These are phyloP conservation scores for Carcinoscorpius rotundicauda DNA, from an alignment of 1,140 invertebrate genomes.

Conservation along the genomic window DNA sequence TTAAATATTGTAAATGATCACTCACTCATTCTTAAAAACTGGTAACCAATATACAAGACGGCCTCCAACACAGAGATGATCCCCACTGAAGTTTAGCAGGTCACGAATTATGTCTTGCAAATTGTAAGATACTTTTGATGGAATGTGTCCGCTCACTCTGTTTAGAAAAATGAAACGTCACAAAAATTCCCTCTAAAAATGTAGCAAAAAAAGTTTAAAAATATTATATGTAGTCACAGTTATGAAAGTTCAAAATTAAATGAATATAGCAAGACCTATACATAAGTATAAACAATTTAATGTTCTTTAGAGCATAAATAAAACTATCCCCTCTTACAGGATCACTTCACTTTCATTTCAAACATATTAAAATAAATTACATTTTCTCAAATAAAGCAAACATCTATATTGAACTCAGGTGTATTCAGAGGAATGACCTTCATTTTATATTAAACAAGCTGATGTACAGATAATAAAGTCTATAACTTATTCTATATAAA, in stretches of 20 bases:
- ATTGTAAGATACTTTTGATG: conserved; percentile 74
- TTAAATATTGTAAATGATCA: conserved; percentile 3
- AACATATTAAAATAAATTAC: too few relatives aligned
- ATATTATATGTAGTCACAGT: conserved; percentile 1
- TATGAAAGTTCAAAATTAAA: conserved; percentile 2
- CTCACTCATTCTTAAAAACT: conserved; percentile 43
- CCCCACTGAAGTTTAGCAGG: conserved; percentile 65
- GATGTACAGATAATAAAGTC: too few relatives aligned
- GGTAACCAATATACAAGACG: conserved; percentile 87
- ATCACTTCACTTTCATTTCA: too few relatives aligned
- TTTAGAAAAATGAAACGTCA: conserved; percentile 13
- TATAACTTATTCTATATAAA: too few relatives aligned
- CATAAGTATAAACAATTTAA: too few relatives aligned
- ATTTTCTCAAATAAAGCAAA: too few relatives aligned
- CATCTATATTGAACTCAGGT: too few relatives aligned
- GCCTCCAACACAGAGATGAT: conserved; percentile 57
- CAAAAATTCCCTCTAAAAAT: not conserved
- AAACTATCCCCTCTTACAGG: too few relatives aligned
- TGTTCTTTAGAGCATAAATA: too few relatives aligned
- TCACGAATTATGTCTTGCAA: conserved; percentile 68
- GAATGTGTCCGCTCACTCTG: conserved; percentile 57
- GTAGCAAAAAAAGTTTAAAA: not conserved
- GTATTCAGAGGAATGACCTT: too few relatives aligned
- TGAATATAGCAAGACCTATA: too few relatives aligned
- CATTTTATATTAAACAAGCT: too few relatives aligned